phyloP scores from a whole-genome alignment of 2,113 vertebrate genomes.

The Varanus komodoensis region DNA sequence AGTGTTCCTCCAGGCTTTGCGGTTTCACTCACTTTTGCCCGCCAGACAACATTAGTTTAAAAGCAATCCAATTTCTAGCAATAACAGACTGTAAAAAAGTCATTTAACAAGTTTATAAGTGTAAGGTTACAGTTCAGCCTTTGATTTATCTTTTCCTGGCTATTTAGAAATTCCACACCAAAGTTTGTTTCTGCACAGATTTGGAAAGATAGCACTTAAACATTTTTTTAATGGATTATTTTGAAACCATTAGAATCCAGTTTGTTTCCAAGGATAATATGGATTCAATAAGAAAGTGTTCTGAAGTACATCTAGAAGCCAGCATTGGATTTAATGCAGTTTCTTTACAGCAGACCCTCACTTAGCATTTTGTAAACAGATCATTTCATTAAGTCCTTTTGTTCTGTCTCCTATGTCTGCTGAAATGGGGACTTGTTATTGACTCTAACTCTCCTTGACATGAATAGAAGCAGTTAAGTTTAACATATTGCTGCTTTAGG shows the following conservation, averaged over 20 bases:
- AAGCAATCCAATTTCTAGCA: constrained; percentile 85
- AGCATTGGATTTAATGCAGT: constrained; percentile 68
- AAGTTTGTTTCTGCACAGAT: constrained; percentile 51
- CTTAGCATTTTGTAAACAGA: constrained; percentile 75
- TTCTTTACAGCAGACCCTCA: constrained; percentile 54
- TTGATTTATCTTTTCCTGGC: constrained; percentile 78
- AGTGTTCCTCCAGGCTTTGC: constrained; percentile 93
- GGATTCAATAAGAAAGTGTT: constrained; percentile 52
- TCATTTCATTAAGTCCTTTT: constrained; percentile 75
- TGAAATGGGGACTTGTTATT: constrained; percentile 68
- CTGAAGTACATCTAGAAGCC: constrained; percentile 61
- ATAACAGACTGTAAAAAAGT: constrained; percentile 85
- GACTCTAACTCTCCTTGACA: constrained; percentile 61
- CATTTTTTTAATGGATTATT: neutral
- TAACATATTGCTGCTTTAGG: constrained; percentile 55
- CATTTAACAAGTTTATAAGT: constrained; percentile 84
- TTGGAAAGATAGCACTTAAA: constrained; percentile 29
- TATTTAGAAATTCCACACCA: constrained; percentile 68
- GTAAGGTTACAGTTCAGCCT: constrained; percentile 81
- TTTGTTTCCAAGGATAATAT: constrained; percentile 40
- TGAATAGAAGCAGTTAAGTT: constrained; percentile 65
- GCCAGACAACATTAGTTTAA: constrained; percentile 85
- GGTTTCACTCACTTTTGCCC: constrained; percentile 86
- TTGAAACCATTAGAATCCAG: constrained; percentile 35
- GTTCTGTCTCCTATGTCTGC: constrained; percentile 61